Conservation (phyloP, 1,140 invertebrate species). For the Hyposmocoma kahamanoa region DNA sequence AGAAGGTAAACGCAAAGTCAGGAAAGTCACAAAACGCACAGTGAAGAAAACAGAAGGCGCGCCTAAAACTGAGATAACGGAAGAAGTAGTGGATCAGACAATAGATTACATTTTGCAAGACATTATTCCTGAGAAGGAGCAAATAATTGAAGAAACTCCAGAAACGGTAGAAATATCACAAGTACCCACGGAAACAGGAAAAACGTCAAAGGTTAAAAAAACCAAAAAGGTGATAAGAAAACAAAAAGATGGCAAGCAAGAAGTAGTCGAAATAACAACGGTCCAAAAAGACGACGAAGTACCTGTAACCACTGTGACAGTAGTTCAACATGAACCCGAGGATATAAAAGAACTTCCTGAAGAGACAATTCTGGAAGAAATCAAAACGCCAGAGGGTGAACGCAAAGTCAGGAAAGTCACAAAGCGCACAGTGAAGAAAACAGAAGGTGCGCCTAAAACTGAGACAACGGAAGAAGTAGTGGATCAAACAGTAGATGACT, state of each 20-base stretch:
- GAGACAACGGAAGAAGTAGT: conserved; percentile 16
- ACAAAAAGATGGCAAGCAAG: conserved; percentile 24
- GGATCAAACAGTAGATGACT: conserved; percentile 9
- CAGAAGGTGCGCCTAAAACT: too few relatives aligned
- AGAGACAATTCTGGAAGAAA: conserved; percentile 37
- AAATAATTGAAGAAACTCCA: conserved; percentile 10
- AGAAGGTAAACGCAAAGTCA: conserved; percentile 27
- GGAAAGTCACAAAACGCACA: conserved; percentile 30
- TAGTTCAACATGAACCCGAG: conserved; percentile 23
- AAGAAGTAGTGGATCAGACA: conserved; percentile 19
- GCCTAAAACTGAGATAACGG: conserved; percentile 27
- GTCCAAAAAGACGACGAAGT: conserved; percentile 23
- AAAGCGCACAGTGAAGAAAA: too few relatives aligned
- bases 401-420: conserved; percentile 23
- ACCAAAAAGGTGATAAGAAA: conserved; percentile 40
- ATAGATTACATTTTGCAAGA: not conserved
- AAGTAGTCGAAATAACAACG: conserved; percentile 26
- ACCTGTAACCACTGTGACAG: conserved; percentile 16
- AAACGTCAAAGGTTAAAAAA: conserved; percentile 54
- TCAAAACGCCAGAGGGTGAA: conserved; percentile 17
- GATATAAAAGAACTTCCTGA: conserved; percentile 26
- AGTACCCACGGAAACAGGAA: conserved; percentile 45
- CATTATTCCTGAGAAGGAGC: not conserved
- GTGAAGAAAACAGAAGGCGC: conserved; percentile 32
- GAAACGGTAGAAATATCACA: conserved; percentile 19